phyloP scores from a whole-genome alignment of 2,113 vertebrate genomes.

The Paedocypris sp. region DNA sequence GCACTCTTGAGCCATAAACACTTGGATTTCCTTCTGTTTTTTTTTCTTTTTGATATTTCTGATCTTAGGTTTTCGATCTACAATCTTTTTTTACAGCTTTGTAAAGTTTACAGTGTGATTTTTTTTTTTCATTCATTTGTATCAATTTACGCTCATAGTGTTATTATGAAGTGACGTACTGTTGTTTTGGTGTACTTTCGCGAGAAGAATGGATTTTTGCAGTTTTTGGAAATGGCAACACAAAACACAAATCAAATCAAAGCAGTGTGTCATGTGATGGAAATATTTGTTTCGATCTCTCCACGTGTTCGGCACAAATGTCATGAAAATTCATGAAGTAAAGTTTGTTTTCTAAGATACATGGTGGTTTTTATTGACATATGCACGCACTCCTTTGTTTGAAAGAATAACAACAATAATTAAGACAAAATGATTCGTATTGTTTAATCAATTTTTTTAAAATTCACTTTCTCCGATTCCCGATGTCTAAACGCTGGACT shows the following conservation, averaged over 20 bases:
- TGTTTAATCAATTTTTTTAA: too few species aligned
- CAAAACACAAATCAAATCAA: constrained; percentile 5
- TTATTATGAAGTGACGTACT: constrained; percentile 20
- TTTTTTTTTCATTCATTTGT: constrained; percentile 1
- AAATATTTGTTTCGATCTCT: constrained; percentile 14
- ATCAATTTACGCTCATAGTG: neutral
- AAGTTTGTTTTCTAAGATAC: constrained; percentile 34
- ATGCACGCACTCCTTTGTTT: too few species aligned
- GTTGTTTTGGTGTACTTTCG: constrained; percentile 19
- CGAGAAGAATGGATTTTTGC: constrained; percentile 15
- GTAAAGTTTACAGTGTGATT: constrained; percentile 29
- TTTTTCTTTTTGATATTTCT: constrained; percentile 7
- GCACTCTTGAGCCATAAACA: constrained; percentile 58
- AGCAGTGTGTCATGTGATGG: constrained; percentile 11
- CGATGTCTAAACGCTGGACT: too few species aligned
- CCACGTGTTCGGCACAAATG: constrained; percentile 27
- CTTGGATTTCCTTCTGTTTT: constrained; percentile 47
- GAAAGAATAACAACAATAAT: too few species aligned
- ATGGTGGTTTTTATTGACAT: constrained; percentile 29
- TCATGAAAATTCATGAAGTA: constrained; percentile 35
- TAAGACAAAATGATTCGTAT: too few species aligned
- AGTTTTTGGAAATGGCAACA: constrained; percentile 28
- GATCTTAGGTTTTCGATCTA: constrained; percentile 11
- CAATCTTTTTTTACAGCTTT: constrained; percentile 36
- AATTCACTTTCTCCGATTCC: too few species aligned